These are phyloP conservation scores for Salmo trutta DNA, from an alignment of 2,797 vertebrate genomes.

Conservation along the genomic window DNA sequence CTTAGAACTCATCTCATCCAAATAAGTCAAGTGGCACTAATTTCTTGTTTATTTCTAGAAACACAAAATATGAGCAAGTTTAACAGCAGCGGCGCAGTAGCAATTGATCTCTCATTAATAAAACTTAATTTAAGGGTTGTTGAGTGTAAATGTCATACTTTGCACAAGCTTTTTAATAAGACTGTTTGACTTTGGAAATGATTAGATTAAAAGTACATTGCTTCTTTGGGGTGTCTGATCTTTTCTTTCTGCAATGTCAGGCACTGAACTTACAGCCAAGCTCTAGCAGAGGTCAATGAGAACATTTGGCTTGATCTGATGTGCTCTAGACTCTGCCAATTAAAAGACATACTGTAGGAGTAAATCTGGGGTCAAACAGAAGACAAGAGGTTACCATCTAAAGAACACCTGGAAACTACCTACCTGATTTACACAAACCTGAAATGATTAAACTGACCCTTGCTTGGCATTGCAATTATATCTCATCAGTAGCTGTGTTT, in stretches of 20 bases:
- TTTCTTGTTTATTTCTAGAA: neutral
- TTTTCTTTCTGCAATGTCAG: slow-evolving; percentile 33
- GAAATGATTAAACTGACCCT: slow-evolving; percentile 36
- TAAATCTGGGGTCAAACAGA: slow-evolving; percentile 49
- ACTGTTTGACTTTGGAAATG: slow-evolving; percentile 54
- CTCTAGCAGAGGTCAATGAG: slow-evolving; percentile 43
- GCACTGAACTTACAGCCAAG: slow-evolving; percentile 48
- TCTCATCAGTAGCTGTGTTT: slow-evolving; percentile 28
- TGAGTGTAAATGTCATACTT: neutral
- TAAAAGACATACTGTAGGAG: slow-evolving; percentile 29
- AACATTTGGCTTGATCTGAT: slow-evolving; percentile 44
- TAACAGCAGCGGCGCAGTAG: slow-evolving; percentile 12
- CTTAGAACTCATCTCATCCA: neutral
- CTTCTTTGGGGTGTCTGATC: neutral
- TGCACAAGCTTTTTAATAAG: neutral
- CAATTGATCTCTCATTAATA: neutral
- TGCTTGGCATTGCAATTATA: slow-evolving; percentile 54
- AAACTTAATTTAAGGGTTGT: neutral
- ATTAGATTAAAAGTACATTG: neutral
- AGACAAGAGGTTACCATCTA: slow-evolving; percentile 29
- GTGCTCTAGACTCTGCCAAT: slow-evolving; percentile 44
- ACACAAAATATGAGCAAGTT: slow-evolving; percentile 7
- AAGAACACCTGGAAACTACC: slow-evolving; percentile 36
- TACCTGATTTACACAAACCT: slow-evolving; percentile 36
- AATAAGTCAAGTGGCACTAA: slow-evolving; percentile 4